Conservation (phyloP, 2,888 invertebrate species). For the Drosophila monieri region DNA sequence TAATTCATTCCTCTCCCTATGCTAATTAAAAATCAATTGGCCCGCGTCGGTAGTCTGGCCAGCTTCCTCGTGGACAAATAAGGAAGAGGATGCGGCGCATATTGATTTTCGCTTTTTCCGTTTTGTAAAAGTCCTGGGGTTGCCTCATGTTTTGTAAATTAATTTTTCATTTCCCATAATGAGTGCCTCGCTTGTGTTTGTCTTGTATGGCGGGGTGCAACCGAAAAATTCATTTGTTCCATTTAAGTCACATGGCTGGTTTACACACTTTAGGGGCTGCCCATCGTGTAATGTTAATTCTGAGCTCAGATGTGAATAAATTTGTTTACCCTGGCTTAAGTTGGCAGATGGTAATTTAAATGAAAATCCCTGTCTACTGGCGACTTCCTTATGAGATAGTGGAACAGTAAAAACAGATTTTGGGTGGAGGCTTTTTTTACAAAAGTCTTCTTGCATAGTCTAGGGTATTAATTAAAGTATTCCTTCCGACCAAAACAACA, state of each 20-base stretch:
- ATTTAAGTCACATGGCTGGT: conserved; percentile 10
- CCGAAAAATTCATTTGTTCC: conserved; percentile 10
- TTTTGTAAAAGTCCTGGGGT: conserved; percentile 5
- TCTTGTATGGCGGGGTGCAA: neutral
- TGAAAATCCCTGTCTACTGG: neutral
- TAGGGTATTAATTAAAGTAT: neutral
- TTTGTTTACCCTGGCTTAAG: conserved; percentile 44
- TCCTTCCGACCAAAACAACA: neutral
- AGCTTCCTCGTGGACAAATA: conserved; percentile 6
- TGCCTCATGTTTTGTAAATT: conserved; percentile 29
- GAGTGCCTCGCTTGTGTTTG: neutral
- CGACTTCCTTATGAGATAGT: neutral
- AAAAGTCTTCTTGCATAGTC: neutral
- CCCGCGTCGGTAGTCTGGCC: conserved; percentile 11
- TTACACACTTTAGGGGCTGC: conserved; percentile 20
- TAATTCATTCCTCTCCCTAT: conserved; percentile 25
- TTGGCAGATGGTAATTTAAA: neutral
- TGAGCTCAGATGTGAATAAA: conserved; percentile 37
- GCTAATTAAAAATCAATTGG: conserved; percentile 62
- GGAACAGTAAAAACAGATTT: neutral
- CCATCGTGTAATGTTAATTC: conserved; percentile 57
- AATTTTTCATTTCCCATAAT: conserved; percentile 22
- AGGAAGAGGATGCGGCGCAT: no score
- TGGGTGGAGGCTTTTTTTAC: neutral
- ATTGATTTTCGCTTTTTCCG: conserved; percentile 46